phyloP scores from a whole-genome alignment of 2,888 invertebrate genomes.

The Paralinhomoeus sp. region DNA sequence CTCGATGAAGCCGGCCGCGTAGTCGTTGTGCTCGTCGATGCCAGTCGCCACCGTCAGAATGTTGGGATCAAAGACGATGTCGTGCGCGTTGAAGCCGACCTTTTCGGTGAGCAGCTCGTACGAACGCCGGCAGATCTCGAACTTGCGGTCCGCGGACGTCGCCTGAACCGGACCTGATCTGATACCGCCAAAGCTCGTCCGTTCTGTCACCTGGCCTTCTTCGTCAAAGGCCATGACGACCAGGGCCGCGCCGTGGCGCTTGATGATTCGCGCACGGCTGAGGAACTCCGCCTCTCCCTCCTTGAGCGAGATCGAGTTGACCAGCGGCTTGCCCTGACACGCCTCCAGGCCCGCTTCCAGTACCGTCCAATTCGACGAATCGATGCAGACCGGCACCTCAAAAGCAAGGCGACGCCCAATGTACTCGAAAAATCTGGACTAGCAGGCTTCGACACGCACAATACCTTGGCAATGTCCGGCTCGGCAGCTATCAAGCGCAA shows the following conservation, averaged over 20 bases:
- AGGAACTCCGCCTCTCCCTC: slow-evolving; percentile 37
- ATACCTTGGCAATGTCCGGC: slow-evolving; percentile 36
- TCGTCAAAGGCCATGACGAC: slow-evolving; percentile 41
- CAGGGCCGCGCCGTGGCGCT: slow-evolving; percentile 35
- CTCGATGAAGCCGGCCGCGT: slow-evolving; percentile 35
- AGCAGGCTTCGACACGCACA: not conserved
- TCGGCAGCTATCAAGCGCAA: slow-evolving; percentile 36
- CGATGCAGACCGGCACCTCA: slow-evolving; percentile 36
- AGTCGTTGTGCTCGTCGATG: slow-evolving; percentile 37
- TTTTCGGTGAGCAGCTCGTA: slow-evolving; percentile 33
- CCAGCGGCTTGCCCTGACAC: slow-evolving; percentile 34
- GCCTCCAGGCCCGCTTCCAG: slow-evolving; percentile 37
- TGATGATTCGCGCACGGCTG: slow-evolving; percentile 31
- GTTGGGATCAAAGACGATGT: slow-evolving; percentile 39
- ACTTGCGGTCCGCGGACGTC: slow-evolving; percentile 32
- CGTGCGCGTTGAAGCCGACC: slow-evolving; percentile 34
- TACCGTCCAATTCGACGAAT: slow-evolving; percentile 37
- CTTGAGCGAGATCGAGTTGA: slow-evolving; percentile 38
- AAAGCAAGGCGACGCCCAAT: not conserved
- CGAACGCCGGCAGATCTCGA: slow-evolving; percentile 35
- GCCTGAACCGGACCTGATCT: slow-evolving; percentile 24
- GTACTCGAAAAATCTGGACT: not conserved
- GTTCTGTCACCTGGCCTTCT: slow-evolving; percentile 30
- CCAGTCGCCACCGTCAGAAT: slow-evolving; percentile 40
- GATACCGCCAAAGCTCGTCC: too few relatives aligned